phyloP scores from a whole-genome alignment of 2,888 invertebrate genomes.

The Acleris emargana region DNA sequence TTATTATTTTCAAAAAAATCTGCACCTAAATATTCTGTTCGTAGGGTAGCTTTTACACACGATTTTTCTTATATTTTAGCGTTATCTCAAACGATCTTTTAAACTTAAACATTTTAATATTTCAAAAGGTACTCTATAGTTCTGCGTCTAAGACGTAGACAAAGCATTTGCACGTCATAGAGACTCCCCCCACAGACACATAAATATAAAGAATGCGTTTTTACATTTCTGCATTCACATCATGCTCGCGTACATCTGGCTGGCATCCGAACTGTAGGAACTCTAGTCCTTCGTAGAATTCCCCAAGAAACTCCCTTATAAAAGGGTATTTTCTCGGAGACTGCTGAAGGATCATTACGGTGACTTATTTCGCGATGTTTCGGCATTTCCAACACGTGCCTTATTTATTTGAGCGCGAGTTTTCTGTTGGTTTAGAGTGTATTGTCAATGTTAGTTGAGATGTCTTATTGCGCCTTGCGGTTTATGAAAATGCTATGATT shows the following conservation, averaged over 20 bases:
- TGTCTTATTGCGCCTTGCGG: neutral
- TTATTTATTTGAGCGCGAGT: constrained; percentile 8
- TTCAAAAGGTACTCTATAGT: too few relatives aligned
- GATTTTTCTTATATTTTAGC: too few relatives aligned
- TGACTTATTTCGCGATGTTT: constrained; percentile 35
- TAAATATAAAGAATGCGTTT: constrained; percentile 31
- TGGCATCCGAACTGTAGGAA: constrained; percentile 27
- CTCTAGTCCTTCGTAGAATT: constrained; percentile 16
- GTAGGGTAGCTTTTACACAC: too few relatives aligned
- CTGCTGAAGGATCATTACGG: constrained; percentile 31
- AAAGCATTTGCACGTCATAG: neutral
- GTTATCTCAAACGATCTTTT: too few relatives aligned
- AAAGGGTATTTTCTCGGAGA: constrained; percentile 35
- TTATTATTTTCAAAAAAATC: too few relatives aligned
- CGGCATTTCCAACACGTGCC: constrained; percentile 45
- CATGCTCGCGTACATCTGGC: constrained; percentile 16
- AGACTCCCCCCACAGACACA: neutral
- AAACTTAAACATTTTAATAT: too few relatives aligned
- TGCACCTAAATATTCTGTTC: too few relatives aligned
- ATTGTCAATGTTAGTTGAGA: neutral
- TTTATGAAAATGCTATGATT: too few relatives aligned
- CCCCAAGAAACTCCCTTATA: constrained; percentile 26
- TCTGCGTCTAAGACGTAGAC: neutral
- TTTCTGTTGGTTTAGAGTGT: neutral
- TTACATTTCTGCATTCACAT: constrained; percentile 30